Evolutionary conservation across 2,888 invertebrate species (phyloP), one percentile per base, ranked within the genome.

Genomic region (Cantharis lateralis): DNA sequence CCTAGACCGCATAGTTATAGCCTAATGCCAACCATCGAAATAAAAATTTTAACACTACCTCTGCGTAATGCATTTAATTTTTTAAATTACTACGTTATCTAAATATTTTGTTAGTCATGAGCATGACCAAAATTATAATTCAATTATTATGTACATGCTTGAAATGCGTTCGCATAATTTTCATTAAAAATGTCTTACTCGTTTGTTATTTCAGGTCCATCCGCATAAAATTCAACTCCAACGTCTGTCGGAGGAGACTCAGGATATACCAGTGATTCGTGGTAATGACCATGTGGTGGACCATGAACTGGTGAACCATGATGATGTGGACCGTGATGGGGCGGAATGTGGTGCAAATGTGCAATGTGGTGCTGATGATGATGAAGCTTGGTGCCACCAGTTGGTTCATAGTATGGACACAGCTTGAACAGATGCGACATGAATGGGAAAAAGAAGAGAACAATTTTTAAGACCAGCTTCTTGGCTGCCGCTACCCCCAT

Each of bases 401-500:
- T 93, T 82, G 93, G 92, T 81, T 95, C 94, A 84, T 95, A 95
- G 89, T 94, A 94, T 5, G 95, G 94, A 87, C 96, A 96, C 15
- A 96, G 89, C 86, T 95, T 96, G 89, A 96, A 96, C 78, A 96
- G 91, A 86, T 95, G 95, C 74, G 94, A 92, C 78, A 96, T 87
- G 0, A 95, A 95, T 0, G 96, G 96, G 88, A 96, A 95, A 62
- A 96, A 85, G 90, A 96, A 96, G 18, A 96, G 90, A 13, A 96
- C 87, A 71, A 95, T 89, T 85, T 96, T 96, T 64, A 96, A 89
- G 84, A 96, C 91, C 83, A 96, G 90, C 87, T 96, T 96, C 89
- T 96, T 96, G 3, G 96, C 96, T 0, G 95, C 93, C 0, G 94
- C 93, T 15, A 95, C 92, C 2, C 96, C 96, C 82, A 96, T 91